Conservation (phyloP, 2,888 invertebrate genomes). For the Iselma pallidipennis region DNA sequence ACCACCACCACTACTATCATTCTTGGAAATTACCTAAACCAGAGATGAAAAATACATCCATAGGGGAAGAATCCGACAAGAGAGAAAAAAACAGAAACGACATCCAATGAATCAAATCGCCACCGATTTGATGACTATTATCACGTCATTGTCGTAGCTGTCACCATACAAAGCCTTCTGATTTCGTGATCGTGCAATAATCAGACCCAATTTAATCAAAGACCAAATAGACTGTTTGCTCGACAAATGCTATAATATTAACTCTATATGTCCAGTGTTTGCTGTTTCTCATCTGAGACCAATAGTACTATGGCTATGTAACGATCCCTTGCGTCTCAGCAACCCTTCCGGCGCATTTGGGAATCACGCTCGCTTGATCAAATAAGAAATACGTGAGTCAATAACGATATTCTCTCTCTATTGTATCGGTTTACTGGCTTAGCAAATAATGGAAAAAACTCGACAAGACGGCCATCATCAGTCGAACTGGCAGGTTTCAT, state of each 20-base stretch:
- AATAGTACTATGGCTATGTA: slow-evolving; percentile 38
- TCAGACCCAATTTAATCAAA: slow-evolving; percentile 48
- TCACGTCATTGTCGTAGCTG: slow-evolving; percentile 14
- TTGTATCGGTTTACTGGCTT: slow-evolving; percentile 26
- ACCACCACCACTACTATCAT: not conserved
- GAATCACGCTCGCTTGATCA: slow-evolving; percentile 44
- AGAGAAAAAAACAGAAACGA: too few species aligned
- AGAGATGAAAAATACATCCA: not conserved
- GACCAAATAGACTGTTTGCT: slow-evolving; percentile 46
- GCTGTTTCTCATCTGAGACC: slow-evolving; percentile 46
- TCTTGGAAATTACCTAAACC: not conserved
- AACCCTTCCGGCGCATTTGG: slow-evolving; percentile 39
- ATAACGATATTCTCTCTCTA: slow-evolving; percentile 37
- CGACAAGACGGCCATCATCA: slow-evolving; percentile 10
- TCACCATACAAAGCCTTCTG: slow-evolving; percentile 29
- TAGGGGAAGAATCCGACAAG: not conserved
- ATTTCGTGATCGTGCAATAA: slow-evolving; percentile 45
- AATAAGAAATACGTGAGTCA: slow-evolving; percentile 43
- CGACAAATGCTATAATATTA: slow-evolving; percentile 49
- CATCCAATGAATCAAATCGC: slow-evolving; percentile 10
- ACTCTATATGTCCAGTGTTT: slow-evolving; percentile 48
- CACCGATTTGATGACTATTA: slow-evolving; percentile 21
- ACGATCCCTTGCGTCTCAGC: slow-evolving; percentile 23
- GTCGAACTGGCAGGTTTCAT: too few species aligned
- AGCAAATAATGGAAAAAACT: slow-evolving; percentile 31